A percentile compares a stretch with the other conserved stretches of the same genome.
These are phyloP conservation scores for Toxotes jaculatrix DNA, from an alignment of 2,113 vertebrate genomes.

Conservation along the genomic window DNA sequence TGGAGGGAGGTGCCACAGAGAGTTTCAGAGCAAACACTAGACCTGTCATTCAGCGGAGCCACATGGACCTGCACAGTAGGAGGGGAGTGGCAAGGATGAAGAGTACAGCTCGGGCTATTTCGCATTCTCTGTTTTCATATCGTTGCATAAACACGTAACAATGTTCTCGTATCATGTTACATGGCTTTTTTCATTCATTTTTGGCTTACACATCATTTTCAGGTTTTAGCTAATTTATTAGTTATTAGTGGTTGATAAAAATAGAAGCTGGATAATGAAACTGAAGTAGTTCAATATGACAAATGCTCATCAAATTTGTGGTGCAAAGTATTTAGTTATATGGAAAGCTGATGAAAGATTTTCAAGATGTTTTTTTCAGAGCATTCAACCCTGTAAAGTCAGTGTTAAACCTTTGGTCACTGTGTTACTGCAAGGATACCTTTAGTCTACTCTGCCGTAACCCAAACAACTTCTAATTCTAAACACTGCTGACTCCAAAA, in stretches of 20 bases:
- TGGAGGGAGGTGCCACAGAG: conserved; percentile 85
- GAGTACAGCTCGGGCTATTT: conserved; percentile 20
- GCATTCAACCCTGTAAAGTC: neutral
- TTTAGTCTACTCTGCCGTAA: conserved; percentile 10
- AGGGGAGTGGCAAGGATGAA: conserved; percentile 35
- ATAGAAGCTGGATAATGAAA: neutral
- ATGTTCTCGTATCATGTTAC: neutral
- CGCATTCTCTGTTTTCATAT: conserved; percentile 24
- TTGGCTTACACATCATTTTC: neutral
- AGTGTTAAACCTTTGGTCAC: neutral
- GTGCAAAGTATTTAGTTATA: neutral
- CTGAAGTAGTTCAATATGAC: neutral
- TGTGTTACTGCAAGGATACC: neutral
- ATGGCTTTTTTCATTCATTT: neutral
- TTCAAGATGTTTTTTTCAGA: neutral
- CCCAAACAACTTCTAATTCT: conserved; percentile 33
- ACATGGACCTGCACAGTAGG: conserved; percentile 70
- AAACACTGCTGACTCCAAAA: conserved; percentile 37
- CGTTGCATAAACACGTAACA: neutral
- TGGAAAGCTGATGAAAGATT: neutral
- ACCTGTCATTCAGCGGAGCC: conserved; percentile 82
- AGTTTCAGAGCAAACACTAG: conserved; percentile 78
- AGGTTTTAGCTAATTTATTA: neutral
- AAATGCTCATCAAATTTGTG: neutral
- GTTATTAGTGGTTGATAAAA: neutral